Conservation (phyloP, 2,113 vertebrate genomes). For the Gymnocephalus cernua region DNA sequence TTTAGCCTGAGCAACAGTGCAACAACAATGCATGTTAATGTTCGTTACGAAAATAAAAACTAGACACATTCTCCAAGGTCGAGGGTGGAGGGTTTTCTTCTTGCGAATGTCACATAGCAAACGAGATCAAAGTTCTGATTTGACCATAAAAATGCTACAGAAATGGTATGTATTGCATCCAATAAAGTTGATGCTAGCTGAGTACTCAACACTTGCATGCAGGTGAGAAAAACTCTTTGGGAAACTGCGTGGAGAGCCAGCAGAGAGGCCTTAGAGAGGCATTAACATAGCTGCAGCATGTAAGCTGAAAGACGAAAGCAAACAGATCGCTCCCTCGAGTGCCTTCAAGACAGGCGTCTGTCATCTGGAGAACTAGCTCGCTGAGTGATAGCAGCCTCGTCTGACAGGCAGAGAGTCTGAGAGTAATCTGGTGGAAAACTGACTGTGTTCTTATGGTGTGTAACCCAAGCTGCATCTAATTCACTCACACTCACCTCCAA, state of each 20-base stretch:
- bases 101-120: neutral
- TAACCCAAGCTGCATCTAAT: neutral
- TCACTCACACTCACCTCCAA: neutral
- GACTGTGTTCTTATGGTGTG: neutral
- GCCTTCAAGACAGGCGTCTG: conserved; percentile 64
- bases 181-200: neutral
- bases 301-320: conserved; percentile 71
- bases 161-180: neutral
- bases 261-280: conserved; percentile 22
- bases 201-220: neutral
- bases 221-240: neutral
- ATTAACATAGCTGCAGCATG: conserved; percentile 71
- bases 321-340: conserved; percentile 66
- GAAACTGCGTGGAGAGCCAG: neutral
- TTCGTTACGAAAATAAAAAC: too few species aligned
- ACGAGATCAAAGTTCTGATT: neutral
- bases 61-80: neutral
- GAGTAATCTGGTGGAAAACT: neutral
- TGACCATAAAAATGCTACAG: neutral
- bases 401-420: neutral
- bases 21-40: neutral
- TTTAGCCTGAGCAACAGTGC: neutral
- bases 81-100: neutral
- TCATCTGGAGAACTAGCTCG: conserved; percentile 60
- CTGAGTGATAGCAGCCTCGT: conserved; percentile 21